Conservation (phyloP, 2,888 invertebrate species). For the Ectobius pallidus region DNA sequence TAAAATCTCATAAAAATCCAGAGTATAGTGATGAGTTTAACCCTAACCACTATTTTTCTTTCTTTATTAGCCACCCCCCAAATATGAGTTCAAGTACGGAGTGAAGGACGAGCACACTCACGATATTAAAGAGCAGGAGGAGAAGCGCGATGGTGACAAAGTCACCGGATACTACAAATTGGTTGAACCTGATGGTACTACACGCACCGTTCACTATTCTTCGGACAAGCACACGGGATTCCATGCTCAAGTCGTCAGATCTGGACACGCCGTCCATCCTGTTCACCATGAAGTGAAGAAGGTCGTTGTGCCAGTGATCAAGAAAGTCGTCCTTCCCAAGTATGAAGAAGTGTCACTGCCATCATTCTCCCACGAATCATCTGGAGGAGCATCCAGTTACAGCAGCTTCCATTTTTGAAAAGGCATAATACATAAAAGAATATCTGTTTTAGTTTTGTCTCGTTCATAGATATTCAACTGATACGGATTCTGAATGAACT, state of each 20-base stretch:
- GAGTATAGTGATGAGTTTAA: no score
- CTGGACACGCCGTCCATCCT: conserved; percentile 67
- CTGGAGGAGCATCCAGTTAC: background rate
- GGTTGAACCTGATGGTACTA: conserved; percentile 28
- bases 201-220: conserved; percentile 62
- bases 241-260: conserved; percentile 59
- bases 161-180: no score
- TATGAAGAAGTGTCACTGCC: background rate
- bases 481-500: no score
- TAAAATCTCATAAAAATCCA: no score
- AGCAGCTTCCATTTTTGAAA: background rate
- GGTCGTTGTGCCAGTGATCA: background rate
- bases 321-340: background rate
- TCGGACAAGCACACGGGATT: no score
- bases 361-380: background rate
- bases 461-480: no score
- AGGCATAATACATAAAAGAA: no score
- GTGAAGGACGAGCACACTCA: conserved; percentile 24
- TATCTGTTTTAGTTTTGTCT: no score
- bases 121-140: conserved; percentile 28
- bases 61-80: conserved; percentile 9
- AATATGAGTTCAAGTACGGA: conserved; percentile 27
- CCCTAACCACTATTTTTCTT: no score
- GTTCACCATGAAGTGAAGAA: background rate
- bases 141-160: conserved; percentile 32